Evolutionary conservation across 2,797 vertebrate species (phyloP).

Genomic region (Gadopsis bispinosus): DNA sequence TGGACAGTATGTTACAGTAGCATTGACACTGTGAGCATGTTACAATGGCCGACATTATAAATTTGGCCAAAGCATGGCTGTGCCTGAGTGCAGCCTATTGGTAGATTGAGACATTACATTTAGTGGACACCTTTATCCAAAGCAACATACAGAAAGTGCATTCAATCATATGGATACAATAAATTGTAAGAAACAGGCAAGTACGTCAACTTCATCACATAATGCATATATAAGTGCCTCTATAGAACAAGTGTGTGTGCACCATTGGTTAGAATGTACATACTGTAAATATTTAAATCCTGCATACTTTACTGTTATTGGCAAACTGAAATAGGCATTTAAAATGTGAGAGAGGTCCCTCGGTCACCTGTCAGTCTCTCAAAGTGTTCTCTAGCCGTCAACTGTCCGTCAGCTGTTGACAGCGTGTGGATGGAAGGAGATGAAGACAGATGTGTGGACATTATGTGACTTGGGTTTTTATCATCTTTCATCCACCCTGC

Average conservation of each 20-base stretch:
- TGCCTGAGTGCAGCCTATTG: not conserved
- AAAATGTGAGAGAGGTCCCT: slow-evolving; percentile 24
- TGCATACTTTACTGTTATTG: not conserved
- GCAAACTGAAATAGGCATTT: slow-evolving; percentile 12
- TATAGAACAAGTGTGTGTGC: not conserved
- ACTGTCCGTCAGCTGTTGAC: slow-evolving; percentile 66
- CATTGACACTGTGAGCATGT: slow-evolving; percentile 2
- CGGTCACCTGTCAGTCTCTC: slow-evolving; percentile 62
- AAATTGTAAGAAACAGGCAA: no score
- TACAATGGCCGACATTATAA: not conserved
- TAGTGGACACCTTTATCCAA: no score
- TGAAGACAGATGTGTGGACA: slow-evolving; percentile 71
- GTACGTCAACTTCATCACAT: no score
- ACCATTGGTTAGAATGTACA: not conserved
- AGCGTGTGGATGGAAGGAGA: slow-evolving; percentile 63
- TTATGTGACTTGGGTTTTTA: slow-evolving; percentile 70
- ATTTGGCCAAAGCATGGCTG: not conserved
- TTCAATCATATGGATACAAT: no score
- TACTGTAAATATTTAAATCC: not conserved
- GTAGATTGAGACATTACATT: not conserved
- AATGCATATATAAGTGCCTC: no score
- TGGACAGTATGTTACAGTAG: not conserved
- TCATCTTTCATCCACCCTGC: slow-evolving; percentile 52
- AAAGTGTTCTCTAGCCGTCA: slow-evolving; percentile 60
- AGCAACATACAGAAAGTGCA: no score